Evolutionary conservation across 2,888 invertebrate species (phyloP), one percentile per base, ranked within the genome.

Genomic region (Atrina japonica): DNA sequence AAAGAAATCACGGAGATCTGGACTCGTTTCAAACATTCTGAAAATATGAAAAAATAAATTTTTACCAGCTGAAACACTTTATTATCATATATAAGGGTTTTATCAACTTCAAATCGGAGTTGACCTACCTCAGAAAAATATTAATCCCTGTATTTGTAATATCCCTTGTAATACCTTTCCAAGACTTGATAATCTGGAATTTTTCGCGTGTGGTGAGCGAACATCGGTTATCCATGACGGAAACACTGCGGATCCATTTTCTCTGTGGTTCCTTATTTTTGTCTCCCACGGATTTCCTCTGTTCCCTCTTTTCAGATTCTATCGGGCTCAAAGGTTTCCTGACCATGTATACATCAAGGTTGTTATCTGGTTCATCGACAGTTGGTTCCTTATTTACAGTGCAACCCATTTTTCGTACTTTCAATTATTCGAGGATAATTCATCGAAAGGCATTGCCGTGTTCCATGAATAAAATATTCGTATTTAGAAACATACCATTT

Each of bases 121-220:
- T 27, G 9, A 35, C 95, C 94, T 92, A 96, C 96, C 95, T 96
- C 91, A 96, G 93, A 91, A 97, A 96, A 96, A 97, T 97, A 91
- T 94, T 94, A 82, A 96, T 94, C 60, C 96, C 96, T 53, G 96
- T 96, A 66, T 95, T 94, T 91, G 96, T 95, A 94, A 96, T 95
- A 16, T 96, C 96, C 78, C 96, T 93, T 78, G 95, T 94, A 83
- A 97, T 96, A 30, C 95, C 96, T 87, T 96, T 96, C 97, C 97
- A 97, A 14, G 96, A 96, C 1, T 96, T 96, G 78, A 95, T 93
- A 93, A 97, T 95, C 81, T 94, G 94, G 91, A 95, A 97, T 91
- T 95, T 96, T 92, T 97, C 96, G 88, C 95, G 94, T 23, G 95
- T 95, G 0, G 95, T 96, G 71, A 96, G 92, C 0, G 96, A 96